A percentile compares a stretch with the other conserved stretches of the same genome.
phyloP scores from a whole-genome alignment of 2,797 vertebrate species.

The Thaleichthys pacificus region DNA sequence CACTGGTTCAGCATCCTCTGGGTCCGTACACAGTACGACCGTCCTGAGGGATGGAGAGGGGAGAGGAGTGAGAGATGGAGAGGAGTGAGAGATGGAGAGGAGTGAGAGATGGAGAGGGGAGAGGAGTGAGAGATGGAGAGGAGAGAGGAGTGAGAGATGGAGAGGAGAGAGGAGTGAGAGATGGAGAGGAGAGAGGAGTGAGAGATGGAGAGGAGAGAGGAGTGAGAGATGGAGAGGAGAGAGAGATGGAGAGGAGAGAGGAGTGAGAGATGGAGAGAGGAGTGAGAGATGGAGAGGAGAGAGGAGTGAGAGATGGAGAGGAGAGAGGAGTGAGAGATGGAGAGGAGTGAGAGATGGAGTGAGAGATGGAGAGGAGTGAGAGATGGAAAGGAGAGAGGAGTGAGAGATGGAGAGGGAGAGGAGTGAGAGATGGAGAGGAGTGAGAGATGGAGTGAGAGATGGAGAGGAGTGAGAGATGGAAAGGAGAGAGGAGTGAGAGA shows the following conservation, averaged over 20 bases:
- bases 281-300: neutral
- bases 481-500: neutral
- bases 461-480: neutral
- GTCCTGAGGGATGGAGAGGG: conserved; percentile 68
- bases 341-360: neutral
- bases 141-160: conserved; percentile 3
- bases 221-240: no score
- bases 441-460: neutral
- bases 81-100: neutral
- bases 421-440: neutral
- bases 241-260: neutral
- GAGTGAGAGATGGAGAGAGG: no score
- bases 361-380: neutral
- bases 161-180: neutral
- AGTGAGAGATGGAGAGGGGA: neutral
- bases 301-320: neutral
- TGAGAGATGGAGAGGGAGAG: no score
- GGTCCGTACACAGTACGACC: conserved; percentile 93
- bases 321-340: neutral
- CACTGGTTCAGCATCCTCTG: conserved; percentile 97
- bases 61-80: neutral
- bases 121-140: no score
- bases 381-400: neutral
- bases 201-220: neutral
- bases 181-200: neutral